A percentile compares a stretch with the other conserved stretches of the same genome.
Evolutionary conservation across 2,888 invertebrate species (phyloP).

Genomic region (Eristalinus aeneus): DNA sequence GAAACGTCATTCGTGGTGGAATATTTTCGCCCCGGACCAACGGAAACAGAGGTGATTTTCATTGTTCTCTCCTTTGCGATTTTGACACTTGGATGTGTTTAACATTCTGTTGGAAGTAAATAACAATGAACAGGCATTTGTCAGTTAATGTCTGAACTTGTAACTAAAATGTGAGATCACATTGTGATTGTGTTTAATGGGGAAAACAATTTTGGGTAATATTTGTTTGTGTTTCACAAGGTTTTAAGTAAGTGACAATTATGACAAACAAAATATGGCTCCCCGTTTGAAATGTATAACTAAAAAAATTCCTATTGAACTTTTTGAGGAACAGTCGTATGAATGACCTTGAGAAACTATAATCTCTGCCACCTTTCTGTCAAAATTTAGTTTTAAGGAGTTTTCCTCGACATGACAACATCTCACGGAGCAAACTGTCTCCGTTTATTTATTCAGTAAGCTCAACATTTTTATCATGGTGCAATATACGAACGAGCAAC

Average conservation of each 20-base stretch:
- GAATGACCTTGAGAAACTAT: too few species aligned
- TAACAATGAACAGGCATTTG: neutral
- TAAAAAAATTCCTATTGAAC: neutral
- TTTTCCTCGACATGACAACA: too few species aligned
- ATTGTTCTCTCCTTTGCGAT: constrained; percentile 19
- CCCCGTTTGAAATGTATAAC: neutral
- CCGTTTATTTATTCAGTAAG: too few species aligned
- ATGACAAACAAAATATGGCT: too few species aligned
- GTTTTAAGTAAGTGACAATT: neutral
- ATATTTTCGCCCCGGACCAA: constrained; percentile 91
- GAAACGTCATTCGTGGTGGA: constrained; percentile 94
- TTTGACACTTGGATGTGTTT: constrained; percentile 11
- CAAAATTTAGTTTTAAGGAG: too few species aligned
- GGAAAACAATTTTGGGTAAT: neutral
- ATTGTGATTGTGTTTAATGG: neutral
- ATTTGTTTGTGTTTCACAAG: neutral
- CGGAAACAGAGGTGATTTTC: constrained; percentile 84
- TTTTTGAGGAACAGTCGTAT: neutral
- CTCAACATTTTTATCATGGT: too few species aligned
- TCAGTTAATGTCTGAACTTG: neutral
- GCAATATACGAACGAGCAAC: too few species aligned
- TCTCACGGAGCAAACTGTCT: too few species aligned
- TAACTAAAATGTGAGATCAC: neutral
- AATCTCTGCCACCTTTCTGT: too few species aligned
- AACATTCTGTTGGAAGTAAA: neutral